A percentile compares a stretch with the other conserved stretches of the same genome.
These are phyloP conservation scores for Pseudanteris insignis DNA, from an alignment of 2,888 invertebrate genomes.

Conservation along the genomic window DNA sequence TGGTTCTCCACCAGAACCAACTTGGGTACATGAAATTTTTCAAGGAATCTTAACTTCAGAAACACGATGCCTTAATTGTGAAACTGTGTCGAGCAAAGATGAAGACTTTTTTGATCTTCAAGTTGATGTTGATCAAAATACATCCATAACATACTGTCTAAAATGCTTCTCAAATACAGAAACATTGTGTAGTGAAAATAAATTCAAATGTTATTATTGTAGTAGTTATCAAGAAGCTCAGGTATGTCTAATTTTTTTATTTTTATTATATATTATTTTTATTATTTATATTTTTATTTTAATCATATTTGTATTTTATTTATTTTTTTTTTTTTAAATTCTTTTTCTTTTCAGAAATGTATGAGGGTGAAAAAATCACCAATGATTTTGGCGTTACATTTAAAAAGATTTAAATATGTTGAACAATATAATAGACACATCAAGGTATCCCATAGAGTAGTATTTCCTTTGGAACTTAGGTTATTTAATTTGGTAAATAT, in stretches of 20 bases:
- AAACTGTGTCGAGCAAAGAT: slow-evolving; percentile 99
- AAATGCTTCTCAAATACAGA: slow-evolving; percentile 98
- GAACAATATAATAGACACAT: slow-evolving; percentile 98
- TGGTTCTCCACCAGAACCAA: slow-evolving; percentile 79
- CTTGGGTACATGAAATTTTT: slow-evolving; percentile 99
- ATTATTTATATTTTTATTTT: slow-evolving; percentile 1
- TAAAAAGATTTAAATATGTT: slow-evolving; percentile 97
- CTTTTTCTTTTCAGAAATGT: slow-evolving; percentile 71
- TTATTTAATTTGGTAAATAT: slow-evolving; percentile 93
- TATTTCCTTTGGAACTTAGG: slow-evolving; percentile 96
- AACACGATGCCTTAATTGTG: slow-evolving; percentile 98
- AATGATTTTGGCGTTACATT: slow-evolving; percentile 95
- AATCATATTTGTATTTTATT: too few relatives aligned
- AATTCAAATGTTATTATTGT: slow-evolving; percentile 99
- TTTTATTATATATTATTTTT: slow-evolving; percentile 1
- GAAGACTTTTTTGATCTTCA: slow-evolving; percentile 99
- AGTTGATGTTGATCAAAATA: slow-evolving; percentile 99
- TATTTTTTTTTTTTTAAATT: too few relatives aligned
- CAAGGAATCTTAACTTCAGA: slow-evolving; percentile 99
- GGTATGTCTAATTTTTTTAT: too few relatives aligned
- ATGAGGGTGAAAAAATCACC: slow-evolving; percentile 99
- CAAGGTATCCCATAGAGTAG: slow-evolving; percentile 98
- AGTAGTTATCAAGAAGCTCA: slow-evolving; percentile 99
- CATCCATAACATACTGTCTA: slow-evolving; percentile 97
- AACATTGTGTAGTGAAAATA: slow-evolving; percentile 98